phyloP scores from a whole-genome alignment of 2,113 vertebrate species.

The Myotis lucifugus region DNA sequence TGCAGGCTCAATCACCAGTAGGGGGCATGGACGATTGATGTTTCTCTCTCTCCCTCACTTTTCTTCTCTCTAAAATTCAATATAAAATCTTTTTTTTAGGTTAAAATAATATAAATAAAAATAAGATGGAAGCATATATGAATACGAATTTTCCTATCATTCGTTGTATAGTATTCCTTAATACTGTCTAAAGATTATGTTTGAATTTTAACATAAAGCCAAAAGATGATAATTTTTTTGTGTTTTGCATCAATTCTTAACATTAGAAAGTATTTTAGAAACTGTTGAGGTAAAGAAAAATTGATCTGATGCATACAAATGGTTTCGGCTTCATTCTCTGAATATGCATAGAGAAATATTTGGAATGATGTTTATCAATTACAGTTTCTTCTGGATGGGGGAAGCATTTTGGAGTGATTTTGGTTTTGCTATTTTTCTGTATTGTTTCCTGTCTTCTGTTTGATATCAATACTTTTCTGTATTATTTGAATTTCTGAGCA shows the following conservation, averaged over 20 bases:
- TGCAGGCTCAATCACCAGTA: background rate
- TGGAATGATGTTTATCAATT: background rate
- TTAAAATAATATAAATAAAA: background rate
- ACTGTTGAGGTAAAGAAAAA: background rate
- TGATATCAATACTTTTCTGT: background rate
- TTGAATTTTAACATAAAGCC: constrained; percentile 7
- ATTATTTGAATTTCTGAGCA: background rate
- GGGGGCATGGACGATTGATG: background rate
- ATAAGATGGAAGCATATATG: background rate
- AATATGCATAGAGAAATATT: background rate
- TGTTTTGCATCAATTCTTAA: background rate
- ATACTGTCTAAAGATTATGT: background rate
- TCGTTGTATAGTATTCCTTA: background rate
- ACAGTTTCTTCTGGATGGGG: background rate
- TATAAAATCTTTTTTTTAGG: background rate
- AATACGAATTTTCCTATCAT: background rate
- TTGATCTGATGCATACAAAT: background rate
- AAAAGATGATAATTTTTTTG: background rate
- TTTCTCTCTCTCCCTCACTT: background rate
- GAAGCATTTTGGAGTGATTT: background rate
- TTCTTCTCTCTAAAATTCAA: background rate
- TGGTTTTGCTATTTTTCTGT: background rate
- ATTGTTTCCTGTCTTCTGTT: background rate
- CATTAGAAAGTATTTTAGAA: background rate
- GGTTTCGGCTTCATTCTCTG: background rate